phyloP scores from a whole-genome alignment of 2,113 vertebrate species.

The Hyperoodon ampullatus region DNA sequence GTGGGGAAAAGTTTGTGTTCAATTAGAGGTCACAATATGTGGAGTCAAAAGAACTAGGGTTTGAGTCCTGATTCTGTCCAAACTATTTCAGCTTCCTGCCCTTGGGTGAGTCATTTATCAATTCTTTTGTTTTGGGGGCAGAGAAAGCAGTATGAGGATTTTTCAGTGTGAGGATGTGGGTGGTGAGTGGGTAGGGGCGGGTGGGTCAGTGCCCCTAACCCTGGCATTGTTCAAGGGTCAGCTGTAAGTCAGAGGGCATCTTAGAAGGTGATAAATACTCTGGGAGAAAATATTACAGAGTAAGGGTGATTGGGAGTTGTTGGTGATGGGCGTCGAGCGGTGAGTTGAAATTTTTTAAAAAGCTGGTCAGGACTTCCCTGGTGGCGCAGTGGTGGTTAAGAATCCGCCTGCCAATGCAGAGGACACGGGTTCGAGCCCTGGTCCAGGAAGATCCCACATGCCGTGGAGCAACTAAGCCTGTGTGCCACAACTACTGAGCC shows the following conservation, averaged over 20 bases:
- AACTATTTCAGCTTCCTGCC: background rate
- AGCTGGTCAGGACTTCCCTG: background rate
- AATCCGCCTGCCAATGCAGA: too few species aligned
- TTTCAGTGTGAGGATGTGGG: background rate
- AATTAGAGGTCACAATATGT: background rate
- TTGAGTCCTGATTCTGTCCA: background rate
- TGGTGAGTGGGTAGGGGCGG: background rate
- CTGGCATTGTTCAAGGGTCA: background rate
- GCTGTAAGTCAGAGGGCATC: background rate
- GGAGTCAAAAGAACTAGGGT: background rate
- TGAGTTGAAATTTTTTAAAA: background rate
- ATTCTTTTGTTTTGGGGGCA: background rate
- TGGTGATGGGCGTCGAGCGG: accelerated
- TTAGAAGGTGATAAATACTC: background rate
- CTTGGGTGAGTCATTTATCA: background rate
- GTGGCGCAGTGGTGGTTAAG: too few species aligned
- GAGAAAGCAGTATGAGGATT: background rate
- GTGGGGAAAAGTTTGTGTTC: background rate
- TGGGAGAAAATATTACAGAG: background rate
- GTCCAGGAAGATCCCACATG: too few species aligned
- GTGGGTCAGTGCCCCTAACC: background rate
- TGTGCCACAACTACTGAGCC: too few species aligned
- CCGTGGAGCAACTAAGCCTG: too few species aligned
- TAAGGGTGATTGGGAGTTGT: background rate
- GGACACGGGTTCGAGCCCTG: too few species aligned